A percentile compares a stretch with the other conserved stretches of the same genome.
Conservation (phyloP, 1,140 invertebrate species). For the Aphaenogaster rudis region DNA sequence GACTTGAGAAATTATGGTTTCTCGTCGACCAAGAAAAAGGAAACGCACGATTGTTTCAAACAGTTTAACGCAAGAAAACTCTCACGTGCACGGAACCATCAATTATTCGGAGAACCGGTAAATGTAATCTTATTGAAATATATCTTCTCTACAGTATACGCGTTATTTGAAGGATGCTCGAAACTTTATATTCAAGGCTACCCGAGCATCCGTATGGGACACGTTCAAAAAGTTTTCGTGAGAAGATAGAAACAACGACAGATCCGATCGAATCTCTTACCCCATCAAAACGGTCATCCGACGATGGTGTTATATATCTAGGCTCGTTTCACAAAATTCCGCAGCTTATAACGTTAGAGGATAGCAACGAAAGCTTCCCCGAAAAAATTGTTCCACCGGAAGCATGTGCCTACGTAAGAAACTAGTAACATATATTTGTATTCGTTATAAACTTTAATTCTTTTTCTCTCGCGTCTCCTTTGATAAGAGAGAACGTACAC, state of each 20-base stretch:
- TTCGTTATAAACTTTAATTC: neutral
- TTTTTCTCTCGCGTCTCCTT: neutral
- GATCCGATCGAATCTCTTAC: neutral
- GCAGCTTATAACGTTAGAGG: constrained; percentile 74
- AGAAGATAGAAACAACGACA: neutral
- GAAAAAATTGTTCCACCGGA: neutral
- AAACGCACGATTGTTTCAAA: neutral
- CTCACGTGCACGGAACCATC: neutral
- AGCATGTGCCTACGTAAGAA: neutral
- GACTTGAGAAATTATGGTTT: constrained; percentile 37
- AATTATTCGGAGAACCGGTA: constrained; percentile 32
- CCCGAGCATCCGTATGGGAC: constrained; percentile 72
- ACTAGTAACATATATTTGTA: constrained; percentile 21
- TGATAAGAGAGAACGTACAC: neutral
- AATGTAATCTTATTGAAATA: constrained; percentile 15
- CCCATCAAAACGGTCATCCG: constrained; percentile 49
- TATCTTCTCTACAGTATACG: neutral
- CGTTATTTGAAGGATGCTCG: neutral
- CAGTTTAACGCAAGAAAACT: neutral
- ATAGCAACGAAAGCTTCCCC: constrained; percentile 54
- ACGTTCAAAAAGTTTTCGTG: constrained; percentile 69
- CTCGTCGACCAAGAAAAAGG: neutral
- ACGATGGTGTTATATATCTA: constrained; percentile 76
- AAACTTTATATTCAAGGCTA: constrained; percentile 53
- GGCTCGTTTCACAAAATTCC: constrained; percentile 77